Base-by-base conservation (phyloP, 2,888 invertebrate genomes). In the Zootermopsis nevadensis region DNA sequence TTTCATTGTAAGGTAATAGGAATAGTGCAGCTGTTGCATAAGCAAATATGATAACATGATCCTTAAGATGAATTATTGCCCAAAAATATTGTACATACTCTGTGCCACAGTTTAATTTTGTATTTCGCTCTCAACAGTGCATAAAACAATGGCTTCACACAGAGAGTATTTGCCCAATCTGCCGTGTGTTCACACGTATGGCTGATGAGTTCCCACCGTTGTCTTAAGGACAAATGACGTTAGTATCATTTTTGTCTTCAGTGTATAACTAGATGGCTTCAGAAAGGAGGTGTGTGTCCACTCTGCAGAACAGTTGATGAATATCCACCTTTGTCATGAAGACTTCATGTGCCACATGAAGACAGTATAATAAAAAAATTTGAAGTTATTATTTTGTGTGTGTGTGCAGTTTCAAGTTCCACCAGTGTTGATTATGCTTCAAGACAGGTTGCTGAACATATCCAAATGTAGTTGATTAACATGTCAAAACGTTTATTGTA, bases 201-300 rank as follows among this genome's bases (percentile, higher is more conserved):
- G 83, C 79, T 55, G 86, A 86, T 60, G 86, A 86, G 27, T 86
- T 84, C 80, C 86, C 86, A 30, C 83, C 83, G 42, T 60, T 83
- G 48, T n/a, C 76, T 24, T 83, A 80, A 80, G 69, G 8, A 66
- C 8, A 66, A 15, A 60, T 69, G 33, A 33, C 33, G 33, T 33
- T 24, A 31, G 6, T 2, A 31, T 31, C 33, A 33, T 69, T 69
- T 33, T 69, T 60, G 6, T 15, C 60, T 60, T 27, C 60, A 60
- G 60, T 60, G 60, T 60, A 60, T 60, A 60, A 27, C 60, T 60
- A 60, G 60, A 60, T 60, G 60, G 60, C 60, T 60, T 4, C 60
- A 12, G n/a, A 24, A 60, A 15, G 60, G 60, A 4, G 27, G 60
- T 10, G 60, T 60, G 8, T 60, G 60, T 60, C 60, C 60, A 27